Conservation (phyloP, 2,888 invertebrate genomes). For the Oscheius sp. region DNA sequence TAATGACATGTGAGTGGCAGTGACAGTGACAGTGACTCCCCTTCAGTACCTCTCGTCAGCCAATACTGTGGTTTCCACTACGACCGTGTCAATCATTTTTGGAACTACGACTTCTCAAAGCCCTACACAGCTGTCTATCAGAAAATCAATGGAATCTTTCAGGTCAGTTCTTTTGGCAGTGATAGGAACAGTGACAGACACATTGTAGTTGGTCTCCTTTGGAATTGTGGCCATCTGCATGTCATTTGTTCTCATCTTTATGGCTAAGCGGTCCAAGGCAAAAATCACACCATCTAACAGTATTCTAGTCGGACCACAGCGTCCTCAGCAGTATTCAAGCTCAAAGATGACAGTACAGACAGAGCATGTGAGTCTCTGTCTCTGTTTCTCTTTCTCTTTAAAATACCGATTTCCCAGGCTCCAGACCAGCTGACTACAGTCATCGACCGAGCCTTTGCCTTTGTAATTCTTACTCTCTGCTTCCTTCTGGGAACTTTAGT, state of each 20-base stretch:
- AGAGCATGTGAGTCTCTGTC: neutral
- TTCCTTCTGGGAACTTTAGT: slow-evolving; percentile 4
- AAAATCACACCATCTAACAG: neutral
- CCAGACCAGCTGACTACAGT: neutral
- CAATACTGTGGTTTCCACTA: slow-evolving; percentile 14
- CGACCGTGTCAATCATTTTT: neutral
- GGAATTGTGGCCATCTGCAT: slow-evolving; percentile 9
- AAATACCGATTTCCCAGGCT: neutral
- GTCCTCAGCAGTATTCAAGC: neutral
- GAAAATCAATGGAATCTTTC: neutral
- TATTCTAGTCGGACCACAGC: neutral
- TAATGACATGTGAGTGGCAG: neutral
- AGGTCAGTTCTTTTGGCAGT: neutral
- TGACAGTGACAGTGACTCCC: neutral
- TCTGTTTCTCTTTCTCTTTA: neutral
- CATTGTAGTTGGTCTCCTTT: neutral
- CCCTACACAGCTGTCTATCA: slow-evolving; percentile 9
- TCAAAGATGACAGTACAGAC: too few relatives aligned
- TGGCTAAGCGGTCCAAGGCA: neutral
- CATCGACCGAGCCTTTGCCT: slow-evolving; percentile 16
- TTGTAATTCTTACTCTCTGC: neutral
- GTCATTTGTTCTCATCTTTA: neutral
- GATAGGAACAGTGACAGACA: neutral
- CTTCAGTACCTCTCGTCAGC: slow-evolving; percentile 6
- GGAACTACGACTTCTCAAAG: slow-evolving; percentile 5